Evolutionary conservation across 37 sponge, comb jelly and placozoan genomes (phyloP), one percentile per base, ranked within the genome.

Genomic region (Crambe crambe): DNA sequence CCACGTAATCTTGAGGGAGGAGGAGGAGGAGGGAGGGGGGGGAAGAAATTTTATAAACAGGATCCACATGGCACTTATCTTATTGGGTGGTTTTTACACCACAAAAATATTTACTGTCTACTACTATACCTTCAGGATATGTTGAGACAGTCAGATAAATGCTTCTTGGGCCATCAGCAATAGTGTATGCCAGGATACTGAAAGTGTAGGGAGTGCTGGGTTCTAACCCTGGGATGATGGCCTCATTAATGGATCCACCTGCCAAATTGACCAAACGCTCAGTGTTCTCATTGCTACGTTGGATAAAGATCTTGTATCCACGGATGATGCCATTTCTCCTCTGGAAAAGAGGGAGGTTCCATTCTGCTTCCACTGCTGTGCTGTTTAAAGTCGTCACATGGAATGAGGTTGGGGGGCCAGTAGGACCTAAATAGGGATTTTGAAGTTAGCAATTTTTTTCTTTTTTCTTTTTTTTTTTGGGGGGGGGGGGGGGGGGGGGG

Each of bases 151-250:
- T 74, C 10, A 82, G 66, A 30, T 44, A 56, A 21, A 74, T 60
- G 32, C 54, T 63, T 26, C 83, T 73, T 3, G 83, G 83, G 1
- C 83, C 83, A 74, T 82, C 75, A 32, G 27, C 66, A 37, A 66
- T 43, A n/a, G 83, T 82, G 83, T 54, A 82, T 3, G 83, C 83
- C 42, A 82, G 56, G 1, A 73, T 56, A 74, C 72, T 82, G 18
- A 62, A 61, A 1, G 51, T 22, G 42, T 82, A 82, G 0, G 64
- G 42, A 21, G 74, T 82, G 26, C 25, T 35, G 3, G 83, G 75
- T 23, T 29, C 15, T 27, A 82, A 65, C 17, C 64, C 75, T 35
- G 25, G 22, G 1, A 74, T 15, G 29, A 65, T 74, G 39, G 73
- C 73, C 72, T 58, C 62, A 29, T 41, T 59, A 0, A 42, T 30